Evolutionary conservation across 2,888 invertebrate species (phyloP).

Genomic region (Deilephila porcellus): DNA sequence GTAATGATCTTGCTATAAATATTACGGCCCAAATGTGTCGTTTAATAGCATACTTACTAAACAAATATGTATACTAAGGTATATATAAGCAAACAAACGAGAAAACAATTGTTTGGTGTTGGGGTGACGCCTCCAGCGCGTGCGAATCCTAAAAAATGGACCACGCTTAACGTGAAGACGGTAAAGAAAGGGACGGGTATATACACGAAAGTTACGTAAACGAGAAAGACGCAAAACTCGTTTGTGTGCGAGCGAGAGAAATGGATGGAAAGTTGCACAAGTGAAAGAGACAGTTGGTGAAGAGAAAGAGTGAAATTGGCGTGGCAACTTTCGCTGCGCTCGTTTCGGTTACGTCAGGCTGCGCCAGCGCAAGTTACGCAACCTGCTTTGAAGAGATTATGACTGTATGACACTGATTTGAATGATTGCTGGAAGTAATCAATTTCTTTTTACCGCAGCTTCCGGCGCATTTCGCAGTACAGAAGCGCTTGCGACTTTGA

Average conservation of each 20-base stretch:
- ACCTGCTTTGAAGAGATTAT: slow-evolving; percentile 70
- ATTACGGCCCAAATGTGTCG: neutral
- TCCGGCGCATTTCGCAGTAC: slow-evolving; percentile 55
- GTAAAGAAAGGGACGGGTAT: slow-evolving; percentile 60
- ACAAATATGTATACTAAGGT: slow-evolving; percentile 49
- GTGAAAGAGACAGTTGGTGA: slow-evolving; percentile 58
- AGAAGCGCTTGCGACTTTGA: slow-evolving; percentile 18
- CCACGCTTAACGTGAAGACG: slow-evolving; percentile 69
- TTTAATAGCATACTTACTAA: slow-evolving; percentile 29
- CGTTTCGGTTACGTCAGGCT: slow-evolving; percentile 78
- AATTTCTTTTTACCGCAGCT: slow-evolving; percentile 63
- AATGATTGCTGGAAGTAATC: slow-evolving; percentile 74
- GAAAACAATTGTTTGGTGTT: slow-evolving; percentile 75
- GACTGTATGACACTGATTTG: slow-evolving; percentile 79
- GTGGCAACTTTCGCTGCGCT: slow-evolving; percentile 81
- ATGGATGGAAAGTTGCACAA: slow-evolving; percentile 41
- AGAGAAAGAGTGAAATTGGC: slow-evolving; percentile 82
- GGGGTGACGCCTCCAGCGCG: slow-evolving; percentile 68
- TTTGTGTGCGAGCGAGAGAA: slow-evolving; percentile 56
- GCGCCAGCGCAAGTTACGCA: slow-evolving; percentile 60
- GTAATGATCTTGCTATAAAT: neutral
- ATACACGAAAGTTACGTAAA: slow-evolving; percentile 51
- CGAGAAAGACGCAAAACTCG: slow-evolving; percentile 56
- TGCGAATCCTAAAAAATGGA: slow-evolving; percentile 74
- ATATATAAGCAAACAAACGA: slow-evolving; percentile 53